A percentile compares a stretch with the other conserved stretches of the same genome.
phyloP scores from a whole-genome alignment of 2,888 invertebrate species.

The Trachelus stipa region DNA sequence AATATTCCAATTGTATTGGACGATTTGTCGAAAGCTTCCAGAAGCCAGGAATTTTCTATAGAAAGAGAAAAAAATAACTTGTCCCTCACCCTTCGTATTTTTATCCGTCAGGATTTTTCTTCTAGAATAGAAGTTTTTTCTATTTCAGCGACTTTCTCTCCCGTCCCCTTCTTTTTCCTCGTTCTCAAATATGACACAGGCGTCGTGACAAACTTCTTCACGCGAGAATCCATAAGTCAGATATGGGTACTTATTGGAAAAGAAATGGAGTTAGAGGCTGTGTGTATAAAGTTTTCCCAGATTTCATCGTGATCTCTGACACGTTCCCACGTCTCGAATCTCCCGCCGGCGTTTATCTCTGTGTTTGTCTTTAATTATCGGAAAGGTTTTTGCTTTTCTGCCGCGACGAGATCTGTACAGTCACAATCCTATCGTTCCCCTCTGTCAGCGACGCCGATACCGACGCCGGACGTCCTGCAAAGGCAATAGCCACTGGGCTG shows the following conservation, averaged over 20 bases:
- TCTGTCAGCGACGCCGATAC: neutral
- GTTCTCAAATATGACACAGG: neutral
- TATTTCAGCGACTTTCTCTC: neutral
- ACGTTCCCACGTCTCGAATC: neutral
- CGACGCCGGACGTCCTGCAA: neutral
- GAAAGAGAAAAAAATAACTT: neutral
- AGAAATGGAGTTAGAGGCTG: slow-evolving; percentile 4
- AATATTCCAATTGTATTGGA: neutral
- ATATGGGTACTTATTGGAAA: neutral
- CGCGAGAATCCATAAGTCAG: neutral
- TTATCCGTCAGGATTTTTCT: neutral
- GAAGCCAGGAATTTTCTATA: neutral
- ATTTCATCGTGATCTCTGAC: neutral
- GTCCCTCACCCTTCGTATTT: neutral
- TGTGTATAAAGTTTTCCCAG: slow-evolving; percentile 17
- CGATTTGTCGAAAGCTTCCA: neutral
- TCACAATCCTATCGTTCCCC: neutral
- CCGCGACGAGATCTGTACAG: neutral
- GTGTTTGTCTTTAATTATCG: slow-evolving; percentile 25
- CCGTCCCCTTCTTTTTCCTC: neutral
- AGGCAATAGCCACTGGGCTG: neutral
- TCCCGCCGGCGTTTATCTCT: neutral
- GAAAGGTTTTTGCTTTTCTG: slow-evolving; percentile 19
- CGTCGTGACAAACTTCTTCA: neutral
- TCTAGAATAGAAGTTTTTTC: neutral